These are phyloP conservation scores for Trididemnum clinides DNA, from an alignment of 23 tunicate species.

Conservation along the genomic window DNA sequence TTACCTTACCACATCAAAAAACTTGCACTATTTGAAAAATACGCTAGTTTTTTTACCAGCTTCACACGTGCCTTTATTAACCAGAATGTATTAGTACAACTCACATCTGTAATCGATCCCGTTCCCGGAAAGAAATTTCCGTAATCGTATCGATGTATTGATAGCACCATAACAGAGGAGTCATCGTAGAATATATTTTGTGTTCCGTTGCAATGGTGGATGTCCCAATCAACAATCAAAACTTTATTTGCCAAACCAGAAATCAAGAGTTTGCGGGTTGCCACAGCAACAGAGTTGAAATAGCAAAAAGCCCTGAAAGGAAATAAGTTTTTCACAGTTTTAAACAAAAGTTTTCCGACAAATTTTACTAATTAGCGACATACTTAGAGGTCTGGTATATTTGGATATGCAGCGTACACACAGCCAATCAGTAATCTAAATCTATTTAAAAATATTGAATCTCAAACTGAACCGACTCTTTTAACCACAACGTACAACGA, in stretches of 20 bases:
- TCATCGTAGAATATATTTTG: constrained; percentile 94
- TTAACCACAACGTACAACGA: too few relatives aligned
- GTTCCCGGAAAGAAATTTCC: constrained; percentile 91
- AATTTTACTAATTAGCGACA: too few relatives aligned
- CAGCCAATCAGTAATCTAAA: too few relatives aligned
- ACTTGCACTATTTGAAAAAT: too few relatives aligned
- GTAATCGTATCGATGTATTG: constrained; percentile 88
- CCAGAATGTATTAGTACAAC: background rate
- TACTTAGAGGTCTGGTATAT: too few relatives aligned
- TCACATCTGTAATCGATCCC: constrained; percentile 81
- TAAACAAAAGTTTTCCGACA: too few relatives aligned
- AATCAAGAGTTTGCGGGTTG: constrained; percentile 59
- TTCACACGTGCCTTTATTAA: background rate
- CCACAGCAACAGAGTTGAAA: constrained; percentile 97
- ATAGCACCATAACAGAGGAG: constrained; percentile 75
- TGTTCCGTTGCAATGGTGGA: constrained; percentile 95
- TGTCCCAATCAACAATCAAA: constrained; percentile 92
- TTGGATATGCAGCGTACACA: too few relatives aligned
- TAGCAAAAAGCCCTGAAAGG: constrained; percentile 74
- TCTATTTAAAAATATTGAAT: too few relatives aligned
- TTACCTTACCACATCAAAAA: too few relatives aligned
- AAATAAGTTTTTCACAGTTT: too few relatives aligned
- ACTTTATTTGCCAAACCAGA: constrained; percentile 28
- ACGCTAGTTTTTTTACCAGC: too few relatives aligned
- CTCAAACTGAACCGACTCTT: too few relatives aligned